Base-by-base conservation (phyloP, 1,140 invertebrate species). In the Ips typographus region DNA sequence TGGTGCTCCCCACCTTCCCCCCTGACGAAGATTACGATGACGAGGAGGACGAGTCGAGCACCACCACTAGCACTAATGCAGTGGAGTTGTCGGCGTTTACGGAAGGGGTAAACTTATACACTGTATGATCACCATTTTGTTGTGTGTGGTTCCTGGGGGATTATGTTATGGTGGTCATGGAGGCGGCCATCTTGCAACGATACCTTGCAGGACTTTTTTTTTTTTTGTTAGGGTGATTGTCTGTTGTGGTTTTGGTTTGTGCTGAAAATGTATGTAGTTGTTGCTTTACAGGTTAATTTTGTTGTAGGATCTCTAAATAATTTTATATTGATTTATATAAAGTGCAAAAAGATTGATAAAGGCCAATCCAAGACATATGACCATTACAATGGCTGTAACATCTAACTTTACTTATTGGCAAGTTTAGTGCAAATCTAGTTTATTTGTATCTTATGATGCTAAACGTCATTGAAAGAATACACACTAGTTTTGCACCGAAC, bases 1-100 rank as follows among this genome's bases (percentile, higher is more conserved):
- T 85, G 76, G 84, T 82, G 42, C 77, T 84, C 62, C 84, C 82
- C 63, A 83, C 84, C 69, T 84, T 82, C 77, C 84, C 86, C 70
- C 82, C 84, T 61, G 80, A 82, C 70, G 82, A 87, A 73, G 82
- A 85, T 51, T 78, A 80, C 60, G 74, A 76, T n/a, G 72, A 76
- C n/a, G 68, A 73, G 44, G 72, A 81, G 22, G 76, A 75, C 70
- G 76, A 69, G 38, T 37, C 53, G 56, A 71, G 72, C 55, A 72
- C 68, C 37, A 61, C 60, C 44, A 64, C 72, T 5, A 55, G 47
- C 37, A 44, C 70, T 3, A 60, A 6, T 40, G 58, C 57, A 38
- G 39, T 68, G 8, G 61, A 71, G 4, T 22, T 59, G 40, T 49
- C 55, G 6, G 64, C 70, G 4, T 52, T 47, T 8, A 52, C 63